Evolutionary conservation across 2,113 vertebrate species (phyloP).

Genomic region (Callopanchax toddi): DNA sequence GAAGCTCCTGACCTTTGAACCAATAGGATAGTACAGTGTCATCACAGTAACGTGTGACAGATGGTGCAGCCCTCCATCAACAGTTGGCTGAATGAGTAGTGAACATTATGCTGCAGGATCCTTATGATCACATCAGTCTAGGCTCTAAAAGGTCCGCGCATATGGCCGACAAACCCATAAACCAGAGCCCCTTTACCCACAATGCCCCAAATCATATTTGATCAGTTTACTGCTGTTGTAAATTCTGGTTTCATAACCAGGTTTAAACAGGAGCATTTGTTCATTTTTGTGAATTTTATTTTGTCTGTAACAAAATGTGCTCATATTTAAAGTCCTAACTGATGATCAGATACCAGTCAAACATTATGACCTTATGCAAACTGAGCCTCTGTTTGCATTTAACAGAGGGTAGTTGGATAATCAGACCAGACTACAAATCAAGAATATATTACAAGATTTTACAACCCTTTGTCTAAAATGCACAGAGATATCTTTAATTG

Average conservation of each 20-base stretch:
- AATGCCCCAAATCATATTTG: conserved; percentile 10
- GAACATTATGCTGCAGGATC: conserved; percentile 21
- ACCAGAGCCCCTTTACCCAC: background rate
- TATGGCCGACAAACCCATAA: conserved; percentile 28
- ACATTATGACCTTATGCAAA: background rate
- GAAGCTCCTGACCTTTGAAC: conserved; percentile 14
- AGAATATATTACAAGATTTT: background rate
- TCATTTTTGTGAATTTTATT: background rate
- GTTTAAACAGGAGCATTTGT: background rate
- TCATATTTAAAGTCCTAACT: background rate
- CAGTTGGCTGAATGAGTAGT: conserved; percentile 28
- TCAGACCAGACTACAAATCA: background rate
- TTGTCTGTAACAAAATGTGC: background rate
- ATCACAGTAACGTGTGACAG: conserved; percentile 28
- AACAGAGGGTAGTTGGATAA: background rate
- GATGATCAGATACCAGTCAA: background rate
- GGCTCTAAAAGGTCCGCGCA: conserved; percentile 31
- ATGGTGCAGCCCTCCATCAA: conserved; percentile 19
- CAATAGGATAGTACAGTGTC: conserved; percentile 16
- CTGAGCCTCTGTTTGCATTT: background rate
- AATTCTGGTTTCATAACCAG: background rate
- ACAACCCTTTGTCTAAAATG: no score
- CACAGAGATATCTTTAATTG: background rate
- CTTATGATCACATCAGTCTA: conserved; percentile 19
- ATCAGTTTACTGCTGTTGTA: conserved; percentile 21